Conservation (phyloP, 2,113 vertebrate species). For the Procavia capensis region DNA sequence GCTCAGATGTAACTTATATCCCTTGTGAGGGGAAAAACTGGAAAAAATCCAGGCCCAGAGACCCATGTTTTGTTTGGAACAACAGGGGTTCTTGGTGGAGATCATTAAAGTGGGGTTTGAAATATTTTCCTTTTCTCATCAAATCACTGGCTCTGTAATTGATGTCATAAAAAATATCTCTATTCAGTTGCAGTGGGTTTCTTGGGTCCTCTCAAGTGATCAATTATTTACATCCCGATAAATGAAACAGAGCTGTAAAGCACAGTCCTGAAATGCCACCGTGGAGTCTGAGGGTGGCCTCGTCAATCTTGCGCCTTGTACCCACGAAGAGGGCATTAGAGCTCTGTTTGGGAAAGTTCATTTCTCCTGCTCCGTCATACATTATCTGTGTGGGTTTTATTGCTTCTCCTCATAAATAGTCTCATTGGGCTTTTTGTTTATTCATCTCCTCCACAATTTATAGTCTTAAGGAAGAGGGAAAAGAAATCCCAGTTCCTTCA, state of each 20-base stretch:
- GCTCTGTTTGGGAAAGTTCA: slow-evolving; percentile 55
- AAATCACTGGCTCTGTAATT: slow-evolving; percentile 89
- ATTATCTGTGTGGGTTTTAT: slow-evolving; percentile 74
- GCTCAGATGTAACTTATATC: slow-evolving; percentile 82
- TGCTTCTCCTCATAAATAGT: slow-evolving; percentile 68
- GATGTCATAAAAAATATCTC: slow-evolving; percentile 91
- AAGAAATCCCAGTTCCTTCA: slow-evolving; percentile 23
- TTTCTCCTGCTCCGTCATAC: slow-evolving; percentile 62
- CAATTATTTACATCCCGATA: slow-evolving; percentile 89
- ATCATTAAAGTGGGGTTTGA: slow-evolving; percentile 87
- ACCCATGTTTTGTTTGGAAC: slow-evolving; percentile 85
- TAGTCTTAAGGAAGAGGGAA: slow-evolving; percentile 31
- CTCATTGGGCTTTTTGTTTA: slow-evolving; percentile 71
- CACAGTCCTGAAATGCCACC: slow-evolving; percentile 84
- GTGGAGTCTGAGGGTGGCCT: slow-evolving; percentile 84
- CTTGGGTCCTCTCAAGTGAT: slow-evolving; percentile 87
- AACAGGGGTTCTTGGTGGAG: slow-evolving; percentile 85
- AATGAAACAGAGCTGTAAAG: slow-evolving; percentile 82
- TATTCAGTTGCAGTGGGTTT: slow-evolving; percentile 88
- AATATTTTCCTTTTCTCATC: slow-evolving; percentile 88
- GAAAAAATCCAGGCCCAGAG: slow-evolving; percentile 47
- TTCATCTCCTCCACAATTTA: slow-evolving; percentile 60
- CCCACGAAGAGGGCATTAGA: background rate
- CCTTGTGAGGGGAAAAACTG: slow-evolving; percentile 59
- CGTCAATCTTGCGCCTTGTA: slow-evolving; percentile 80